Base-by-base conservation (phyloP, 2,113 vertebrate genomes). In the Lontra canadensis region DNA sequence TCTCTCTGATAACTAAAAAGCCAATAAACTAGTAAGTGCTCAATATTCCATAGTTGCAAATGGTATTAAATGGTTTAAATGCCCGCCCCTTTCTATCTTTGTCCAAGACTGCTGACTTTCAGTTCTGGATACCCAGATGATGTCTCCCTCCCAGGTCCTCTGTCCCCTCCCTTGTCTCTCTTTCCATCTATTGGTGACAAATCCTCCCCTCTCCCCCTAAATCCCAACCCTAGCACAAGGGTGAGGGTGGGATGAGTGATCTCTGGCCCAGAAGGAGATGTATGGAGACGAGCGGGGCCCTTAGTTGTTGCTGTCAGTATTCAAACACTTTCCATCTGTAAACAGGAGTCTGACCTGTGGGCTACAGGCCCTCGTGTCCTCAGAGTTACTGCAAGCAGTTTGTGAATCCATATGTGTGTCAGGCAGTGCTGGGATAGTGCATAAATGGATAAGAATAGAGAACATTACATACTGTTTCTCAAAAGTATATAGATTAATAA, bases 101-200 rank as follows among this genome's bases (percentile, higher is more conserved):
- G 76, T 78, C 74, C 4, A 6, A 88, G 34, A 34, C 52, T 36
- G 65, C 71, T 13, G 6, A 79, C 71, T 95, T 96, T 97, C 90
- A 52, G 88, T 96, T 94, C 96, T 82, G 83, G 52, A 36, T 93
- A 34, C 55, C 57, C 61, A 83, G 59, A 57, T 63, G 79, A 31
- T 25, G 7, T 23, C 25, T 83, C 80, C 84, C 73, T 91, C 59
- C 17, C 39, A 14, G 39, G 74, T 39, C 42, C 65, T 49, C 15
- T 3, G 18, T 3, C 61, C 36, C 61, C 73, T 81, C 57, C 65
- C 52, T 88, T 4, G 23, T 42, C 29, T 71, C 49, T 90, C 44
- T 95, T 85, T 80, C 71, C 84, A 1, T 88, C 55, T 82, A 15
- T 49, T 49, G 11, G 73, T 55, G 59, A 7, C 79, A 39, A 18